Evolutionary conservation across 2,888 invertebrate genomes (phyloP).

Genomic region (Plebejus anna): DNA sequence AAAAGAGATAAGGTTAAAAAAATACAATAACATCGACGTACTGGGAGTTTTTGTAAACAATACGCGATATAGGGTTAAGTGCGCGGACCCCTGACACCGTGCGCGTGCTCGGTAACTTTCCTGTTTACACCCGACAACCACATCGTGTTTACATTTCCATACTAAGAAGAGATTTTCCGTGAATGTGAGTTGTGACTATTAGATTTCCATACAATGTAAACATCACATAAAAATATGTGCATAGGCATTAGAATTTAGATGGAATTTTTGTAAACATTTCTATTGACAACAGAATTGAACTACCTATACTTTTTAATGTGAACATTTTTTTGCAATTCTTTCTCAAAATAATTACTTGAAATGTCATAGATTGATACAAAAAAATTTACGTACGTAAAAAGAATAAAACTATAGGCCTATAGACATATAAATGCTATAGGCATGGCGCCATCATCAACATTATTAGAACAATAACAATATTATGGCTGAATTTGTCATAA

Average conservation of each 20-base stretch:
- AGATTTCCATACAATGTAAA: background rate
- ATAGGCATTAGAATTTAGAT: background rate
- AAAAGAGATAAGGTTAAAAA: background rate
- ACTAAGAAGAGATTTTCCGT: background rate
- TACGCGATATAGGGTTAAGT: constrained; percentile 56
- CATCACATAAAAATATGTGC: background rate
- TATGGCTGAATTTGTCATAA: too few relatives aligned
- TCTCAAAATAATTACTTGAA: too few relatives aligned
- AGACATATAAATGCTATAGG: too few relatives aligned
- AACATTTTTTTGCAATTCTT: too few relatives aligned
- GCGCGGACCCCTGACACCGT: constrained; percentile 53
- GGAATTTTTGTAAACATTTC: background rate
- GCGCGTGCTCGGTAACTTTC: constrained; percentile 68
- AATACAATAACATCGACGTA: constrained; percentile 18
- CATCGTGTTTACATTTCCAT: constrained; percentile 16
- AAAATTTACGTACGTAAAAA: background rate
- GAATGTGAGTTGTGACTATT: background rate
- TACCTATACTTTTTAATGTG: too few relatives aligned
- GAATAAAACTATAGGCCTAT: background rate
- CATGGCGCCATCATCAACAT: background rate
- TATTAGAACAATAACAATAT: too few relatives aligned
- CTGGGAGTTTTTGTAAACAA: constrained; percentile 42
- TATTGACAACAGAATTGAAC: background rate
- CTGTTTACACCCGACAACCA: constrained; percentile 50
- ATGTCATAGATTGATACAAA: background rate